These are phyloP conservation scores for Pseudolaguvia tuberculata DNA, from an alignment of 2,113 vertebrate genomes.

Conservation along the genomic window DNA sequence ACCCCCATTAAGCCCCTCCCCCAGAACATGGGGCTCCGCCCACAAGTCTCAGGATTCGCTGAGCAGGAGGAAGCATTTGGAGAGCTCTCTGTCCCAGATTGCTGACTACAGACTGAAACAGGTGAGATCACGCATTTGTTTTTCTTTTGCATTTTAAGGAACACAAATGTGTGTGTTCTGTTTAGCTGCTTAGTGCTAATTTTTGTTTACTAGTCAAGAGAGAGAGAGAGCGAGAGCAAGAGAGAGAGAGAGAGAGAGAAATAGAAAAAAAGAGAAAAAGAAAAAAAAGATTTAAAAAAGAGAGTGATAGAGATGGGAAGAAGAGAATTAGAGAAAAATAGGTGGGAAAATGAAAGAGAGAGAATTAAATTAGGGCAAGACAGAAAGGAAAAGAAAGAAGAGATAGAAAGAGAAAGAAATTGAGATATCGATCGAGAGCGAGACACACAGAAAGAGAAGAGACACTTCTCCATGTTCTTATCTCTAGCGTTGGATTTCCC, in stretches of 20 bases:
- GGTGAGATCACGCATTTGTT: constrained; percentile 63
- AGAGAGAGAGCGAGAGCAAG: constrained; percentile 27
- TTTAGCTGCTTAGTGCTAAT: constrained; percentile 8
- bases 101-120: constrained; percentile 87
- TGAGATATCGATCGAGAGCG: too few species aligned
- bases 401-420: too few species aligned
- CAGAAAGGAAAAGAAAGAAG: too few species aligned
- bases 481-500: constrained; percentile 32
- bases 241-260: constrained; percentile 14
- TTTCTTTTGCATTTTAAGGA: constrained; percentile 17
- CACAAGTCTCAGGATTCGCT: constrained; percentile 47
- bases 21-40: constrained; percentile 58
- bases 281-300: too few species aligned
- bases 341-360: too few species aligned
- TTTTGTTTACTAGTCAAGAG: constrained; percentile 44
- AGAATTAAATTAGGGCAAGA: too few species aligned
- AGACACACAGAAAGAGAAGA: neutral
- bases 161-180: constrained; percentile 20
- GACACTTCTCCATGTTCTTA: constrained; percentile 36
- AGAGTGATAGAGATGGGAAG: too few species aligned
- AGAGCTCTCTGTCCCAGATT: constrained; percentile 81
- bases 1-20: constrained; percentile 65
- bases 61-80: constrained; percentile 85
- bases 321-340: too few species aligned
- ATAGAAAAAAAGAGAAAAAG: neutral